A percentile compares a stretch with the other conserved stretches of the same genome.
Evolutionary conservation across 92 coral and sea anemone species (phyloP).

Genomic region (Pocillopora meandrina): DNA sequence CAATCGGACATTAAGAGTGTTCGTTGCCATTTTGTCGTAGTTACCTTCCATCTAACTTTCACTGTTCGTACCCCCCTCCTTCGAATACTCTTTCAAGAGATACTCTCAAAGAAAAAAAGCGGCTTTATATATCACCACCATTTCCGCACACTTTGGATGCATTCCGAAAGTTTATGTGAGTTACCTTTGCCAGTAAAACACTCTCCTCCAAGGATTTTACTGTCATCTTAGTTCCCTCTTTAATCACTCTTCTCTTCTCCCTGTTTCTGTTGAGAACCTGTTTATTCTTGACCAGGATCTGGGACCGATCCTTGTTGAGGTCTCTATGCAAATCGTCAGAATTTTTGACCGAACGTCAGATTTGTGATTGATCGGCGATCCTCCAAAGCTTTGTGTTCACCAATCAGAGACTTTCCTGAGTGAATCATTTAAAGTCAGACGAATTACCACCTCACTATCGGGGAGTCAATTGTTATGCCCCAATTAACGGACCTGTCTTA

Average conservation of each 20-base stretch:
- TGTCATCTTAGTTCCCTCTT: neutral
- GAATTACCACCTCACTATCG: neutral
- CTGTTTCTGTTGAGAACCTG: neutral
- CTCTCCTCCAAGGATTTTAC: neutral
- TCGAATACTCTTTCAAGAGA: too few relatives aligned
- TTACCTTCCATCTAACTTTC: too few relatives aligned
- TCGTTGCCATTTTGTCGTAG: too few relatives aligned
- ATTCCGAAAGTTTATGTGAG: too few relatives aligned
- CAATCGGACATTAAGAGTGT: too few relatives aligned
- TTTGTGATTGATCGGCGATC: conserved; percentile 1
- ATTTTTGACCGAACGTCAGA: neutral
- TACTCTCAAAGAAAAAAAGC: too few relatives aligned
- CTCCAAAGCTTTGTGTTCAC: conserved; percentile 22
- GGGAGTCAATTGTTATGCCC: neutral
- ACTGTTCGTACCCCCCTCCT: too few relatives aligned
- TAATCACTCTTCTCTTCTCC: conserved; percentile 9
- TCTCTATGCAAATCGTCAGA: neutral
- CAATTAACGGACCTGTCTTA: neutral
- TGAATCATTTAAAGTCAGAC: neutral
- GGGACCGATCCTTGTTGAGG: neutral
- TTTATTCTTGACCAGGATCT: neutral
- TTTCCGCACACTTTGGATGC: neutral
- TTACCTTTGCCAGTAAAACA: conserved; percentile 21
- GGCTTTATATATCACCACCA: neutral
- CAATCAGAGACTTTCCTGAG: conserved; percentile 27